These are phyloP conservation scores for Lophotriccus pileatus DNA, from an alignment of 2,797 vertebrate species.

Conservation along the genomic window DNA sequence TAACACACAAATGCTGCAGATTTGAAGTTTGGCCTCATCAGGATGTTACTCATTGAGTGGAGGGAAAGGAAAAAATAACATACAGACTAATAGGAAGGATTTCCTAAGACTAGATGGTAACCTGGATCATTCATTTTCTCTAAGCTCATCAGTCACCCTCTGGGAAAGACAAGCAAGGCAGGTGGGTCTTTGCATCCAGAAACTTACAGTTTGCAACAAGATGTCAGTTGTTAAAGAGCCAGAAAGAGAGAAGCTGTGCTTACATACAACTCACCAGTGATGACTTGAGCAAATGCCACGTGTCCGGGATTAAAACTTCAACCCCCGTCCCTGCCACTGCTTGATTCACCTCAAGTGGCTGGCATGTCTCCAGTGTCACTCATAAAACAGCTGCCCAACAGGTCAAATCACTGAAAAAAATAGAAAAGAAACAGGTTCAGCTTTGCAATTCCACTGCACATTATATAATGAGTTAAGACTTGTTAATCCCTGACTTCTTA, in stretches of 20 bases:
- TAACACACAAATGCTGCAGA: not conserved
- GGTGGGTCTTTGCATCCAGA: not conserved
- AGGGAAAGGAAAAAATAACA: not conserved
- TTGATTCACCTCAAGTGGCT: not conserved
- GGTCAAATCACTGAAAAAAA: constrained; percentile 3
- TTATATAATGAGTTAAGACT: not conserved
- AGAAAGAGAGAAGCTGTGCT: not conserved
- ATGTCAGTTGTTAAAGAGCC: not conserved
- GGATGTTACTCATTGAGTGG: not conserved
- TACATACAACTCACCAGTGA: not conserved
- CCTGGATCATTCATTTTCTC: not conserved
- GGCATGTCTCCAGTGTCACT: not conserved
- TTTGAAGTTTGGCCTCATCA: not conserved
- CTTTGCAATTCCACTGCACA: not conserved
- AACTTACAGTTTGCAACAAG: not conserved
- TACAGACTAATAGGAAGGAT: not conserved
- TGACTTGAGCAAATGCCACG: not conserved
- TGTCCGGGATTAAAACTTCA: not conserved
- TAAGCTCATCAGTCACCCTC: not conserved
- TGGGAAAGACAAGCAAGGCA: not conserved
- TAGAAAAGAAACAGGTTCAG: not conserved
- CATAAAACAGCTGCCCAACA: not conserved
- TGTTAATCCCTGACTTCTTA: not conserved
- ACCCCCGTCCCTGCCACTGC: not conserved
- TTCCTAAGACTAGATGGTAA: not conserved